Base-by-base conservation (phyloP, 2,888 invertebrate genomes). In the Machimus atricapillus region DNA sequence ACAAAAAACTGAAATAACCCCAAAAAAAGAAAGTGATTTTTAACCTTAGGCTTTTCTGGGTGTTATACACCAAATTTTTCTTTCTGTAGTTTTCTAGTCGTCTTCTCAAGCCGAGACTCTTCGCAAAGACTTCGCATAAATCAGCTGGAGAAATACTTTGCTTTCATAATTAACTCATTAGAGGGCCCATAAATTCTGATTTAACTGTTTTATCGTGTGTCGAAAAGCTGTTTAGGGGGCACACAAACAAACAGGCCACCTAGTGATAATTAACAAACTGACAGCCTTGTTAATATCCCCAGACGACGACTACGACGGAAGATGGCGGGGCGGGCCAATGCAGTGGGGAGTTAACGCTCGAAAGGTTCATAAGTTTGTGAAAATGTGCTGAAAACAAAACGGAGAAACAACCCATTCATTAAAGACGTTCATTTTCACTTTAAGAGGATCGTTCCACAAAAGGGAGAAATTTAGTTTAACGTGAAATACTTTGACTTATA, bases 161-260 rank as follows among this genome's bases (percentile, higher is more conserved):
- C 87, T 86, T 83, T 87, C 87, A 87, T 87, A 87, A 87, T 87
- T 87, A 87, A 87, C 86, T 87, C 86, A 87, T 87, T 87, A 87
- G 87, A 87, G 77, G 76, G 76, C 81, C 82, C 87, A 87, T 87
- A 87, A 87, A 86, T 87, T 85, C 87, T 87, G 87, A 87, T 87
- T 87, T 87, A 87, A 87, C 86, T 87, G 86, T 87, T 87, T 87
- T 86, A 86, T 86, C 83, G 87, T 87, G 87, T 87, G 87, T 87
- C 86, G 86, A 87, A 87, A 87, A 86, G 86, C 86, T 87, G 87
- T 86, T 87, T 83, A 86, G 86, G 58, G 52, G 52, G 76, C 66
- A 66, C 31, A 73, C 83, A 83, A 83, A 83, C 83, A 83, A 83
- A 83, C 83, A 73, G 83, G 83, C 73, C 37, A 83, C 66, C 83